Evolutionary conservation across 2,888 invertebrate genomes (phyloP).

Genomic region (Erpobdella octoculata): DNA sequence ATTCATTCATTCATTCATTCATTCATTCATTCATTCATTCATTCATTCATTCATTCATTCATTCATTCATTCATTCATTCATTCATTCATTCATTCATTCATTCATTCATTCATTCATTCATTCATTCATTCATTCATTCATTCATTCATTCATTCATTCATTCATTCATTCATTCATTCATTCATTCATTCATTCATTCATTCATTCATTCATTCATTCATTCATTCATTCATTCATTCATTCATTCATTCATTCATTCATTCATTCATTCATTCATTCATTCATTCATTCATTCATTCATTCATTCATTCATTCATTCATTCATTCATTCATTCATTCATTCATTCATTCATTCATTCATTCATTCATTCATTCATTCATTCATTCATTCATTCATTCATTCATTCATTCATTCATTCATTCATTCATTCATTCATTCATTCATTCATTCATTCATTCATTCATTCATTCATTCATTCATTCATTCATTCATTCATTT

Average conservation of each 20-base stretch:
- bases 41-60: not conserved
- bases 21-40: too few species aligned
- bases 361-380: not conserved
- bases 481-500: too few species aligned
- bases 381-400: not conserved
- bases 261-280: not conserved
- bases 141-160: not conserved
- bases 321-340: too few species aligned
- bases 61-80: not conserved
- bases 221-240: not conserved
- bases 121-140: not conserved
- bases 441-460: not conserved
- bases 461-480: not conserved
- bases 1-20: not conserved
- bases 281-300: too few species aligned
- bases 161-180: not conserved
- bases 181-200: slow-evolving; percentile 1
- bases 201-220: not conserved
- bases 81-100: not conserved
- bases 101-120: not conserved
- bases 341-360: not conserved
- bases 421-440: not conserved
- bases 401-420: slow-evolving; percentile 1
- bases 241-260: not conserved
- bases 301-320: too few species aligned